Percentiles rank a stretch among this genome's conserved stretches.
These are phyloP conservation scores for Calephelis perditalis DNA, from an alignment of 2,888 invertebrate genomes.

Conservation along the genomic window DNA sequence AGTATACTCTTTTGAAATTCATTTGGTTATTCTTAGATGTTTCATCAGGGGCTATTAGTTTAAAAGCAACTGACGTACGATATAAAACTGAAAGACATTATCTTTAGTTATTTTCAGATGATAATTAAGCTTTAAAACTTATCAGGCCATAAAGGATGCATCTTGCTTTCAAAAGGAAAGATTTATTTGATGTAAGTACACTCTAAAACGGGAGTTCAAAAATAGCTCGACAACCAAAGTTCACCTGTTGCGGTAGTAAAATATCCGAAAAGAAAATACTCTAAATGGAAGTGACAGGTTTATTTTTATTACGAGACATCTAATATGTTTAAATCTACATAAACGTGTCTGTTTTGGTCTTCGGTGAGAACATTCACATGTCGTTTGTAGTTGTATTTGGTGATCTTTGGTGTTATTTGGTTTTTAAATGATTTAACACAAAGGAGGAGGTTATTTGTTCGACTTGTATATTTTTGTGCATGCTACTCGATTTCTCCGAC, in stretches of 20 bases:
- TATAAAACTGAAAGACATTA: slow-evolving; percentile 4
- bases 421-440: too few relatives aligned
- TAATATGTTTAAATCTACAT: slow-evolving; percentile 14
- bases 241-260: slow-evolving; percentile 58
- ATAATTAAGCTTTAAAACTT: slow-evolving; percentile 40
- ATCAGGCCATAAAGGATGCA: slow-evolving; percentile 51
- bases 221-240: slow-evolving; percentile 48
- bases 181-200: slow-evolving; percentile 52
- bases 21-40: too few relatives aligned
- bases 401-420: too few relatives aligned
- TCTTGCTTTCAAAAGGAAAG: slow-evolving; percentile 56
- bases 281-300: slow-evolving; percentile 48
- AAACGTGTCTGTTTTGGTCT: neutral
- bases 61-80: neutral
- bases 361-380: neutral
- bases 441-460: too few relatives aligned
- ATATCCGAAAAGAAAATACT: slow-evolving; percentile 54
- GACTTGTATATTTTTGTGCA: too few relatives aligned
- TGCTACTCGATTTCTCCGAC: too few relatives aligned
- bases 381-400: too few relatives aligned
- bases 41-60: too few relatives aligned
- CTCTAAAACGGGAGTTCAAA: slow-evolving; percentile 37
- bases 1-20: too few relatives aligned
- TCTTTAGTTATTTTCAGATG: slow-evolving; percentile 7
- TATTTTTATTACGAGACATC: slow-evolving; percentile 23